Conservation (phyloP, 2,888 invertebrate species). For the Thyatira batis region DNA sequence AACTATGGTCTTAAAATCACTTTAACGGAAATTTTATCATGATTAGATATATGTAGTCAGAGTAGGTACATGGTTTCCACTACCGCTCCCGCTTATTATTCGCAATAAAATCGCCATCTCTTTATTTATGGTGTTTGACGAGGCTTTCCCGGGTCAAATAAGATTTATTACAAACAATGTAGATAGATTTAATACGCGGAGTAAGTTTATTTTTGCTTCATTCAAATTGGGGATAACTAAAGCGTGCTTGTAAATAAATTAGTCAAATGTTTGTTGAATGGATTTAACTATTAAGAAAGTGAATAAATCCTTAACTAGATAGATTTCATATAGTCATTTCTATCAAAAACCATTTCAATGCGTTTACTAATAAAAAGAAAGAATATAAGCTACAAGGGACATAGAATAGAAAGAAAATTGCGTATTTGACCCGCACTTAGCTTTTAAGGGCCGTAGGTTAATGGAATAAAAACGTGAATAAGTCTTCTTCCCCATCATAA, state of each 20-base stretch:
- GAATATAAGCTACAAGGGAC: too few relatives aligned
- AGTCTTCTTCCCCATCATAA: not conserved
- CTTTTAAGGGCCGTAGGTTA: not conserved
- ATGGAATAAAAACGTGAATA: too few relatives aligned
- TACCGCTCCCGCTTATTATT: not conserved
- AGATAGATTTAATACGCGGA: conserved; percentile 23
- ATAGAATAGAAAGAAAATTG: too few relatives aligned
- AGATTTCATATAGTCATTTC: too few relatives aligned
- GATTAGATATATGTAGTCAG: too few relatives aligned
- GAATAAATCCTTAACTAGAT: too few relatives aligned
- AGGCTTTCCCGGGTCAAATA: conserved; percentile 14
- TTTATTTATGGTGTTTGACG: conserved; percentile 22
- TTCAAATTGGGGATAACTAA: conserved; percentile 1
- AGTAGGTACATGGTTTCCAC: not conserved
- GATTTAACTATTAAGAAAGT: not conserved
- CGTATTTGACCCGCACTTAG: not conserved
- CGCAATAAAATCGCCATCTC: conserved; percentile 1
- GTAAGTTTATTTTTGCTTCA: conserved; percentile 13
- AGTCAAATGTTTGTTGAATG: not conserved
- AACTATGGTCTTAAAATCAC: too few relatives aligned
- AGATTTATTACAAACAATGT: conserved; percentile 19
- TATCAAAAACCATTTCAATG: too few relatives aligned
- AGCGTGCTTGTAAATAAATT: not conserved
- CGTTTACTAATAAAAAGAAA: too few relatives aligned
- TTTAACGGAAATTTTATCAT: too few relatives aligned